These are phyloP conservation scores for Drosophila sechellia DNA, from an alignment of 1,140 invertebrate genomes.

Conservation along the genomic window DNA sequence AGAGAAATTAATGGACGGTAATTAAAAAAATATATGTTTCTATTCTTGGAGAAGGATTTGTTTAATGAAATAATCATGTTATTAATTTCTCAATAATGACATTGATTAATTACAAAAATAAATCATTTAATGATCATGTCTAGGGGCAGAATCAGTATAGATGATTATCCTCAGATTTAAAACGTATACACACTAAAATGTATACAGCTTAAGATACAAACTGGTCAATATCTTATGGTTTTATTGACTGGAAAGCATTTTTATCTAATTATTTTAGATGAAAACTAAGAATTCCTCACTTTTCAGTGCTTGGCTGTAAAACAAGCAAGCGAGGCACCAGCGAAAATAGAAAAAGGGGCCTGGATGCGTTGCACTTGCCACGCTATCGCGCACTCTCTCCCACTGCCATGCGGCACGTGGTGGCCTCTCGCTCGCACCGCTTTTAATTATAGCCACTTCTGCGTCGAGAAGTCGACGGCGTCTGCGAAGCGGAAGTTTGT, in stretches of 20 bases:
- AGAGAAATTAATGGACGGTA: background rate
- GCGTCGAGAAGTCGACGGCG: conserved; percentile 32
- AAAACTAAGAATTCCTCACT: background rate
- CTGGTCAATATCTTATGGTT: too few relatives aligned
- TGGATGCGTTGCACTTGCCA: conserved; percentile 30
- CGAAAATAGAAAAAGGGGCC: conserved; percentile 41
- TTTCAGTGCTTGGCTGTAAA: conserved; percentile 1
- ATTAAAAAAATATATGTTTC: background rate
- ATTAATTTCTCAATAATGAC: too few relatives aligned
- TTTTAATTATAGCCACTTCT: conserved; percentile 69
- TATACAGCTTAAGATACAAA: too few relatives aligned
- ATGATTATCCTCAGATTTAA: too few relatives aligned
- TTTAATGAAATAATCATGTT: too few relatives aligned
- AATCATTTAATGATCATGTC: too few relatives aligned
- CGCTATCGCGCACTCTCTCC: conserved; percentile 1
- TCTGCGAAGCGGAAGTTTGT: conserved; percentile 72
- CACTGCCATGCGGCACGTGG: background rate
- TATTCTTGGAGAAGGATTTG: background rate
- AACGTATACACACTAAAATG: too few relatives aligned
- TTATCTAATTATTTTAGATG: too few relatives aligned
- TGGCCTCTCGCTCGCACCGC: conserved; percentile 5
- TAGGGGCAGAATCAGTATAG: too few relatives aligned
- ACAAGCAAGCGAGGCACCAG: conserved; percentile 6
- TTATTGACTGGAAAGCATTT: too few relatives aligned
- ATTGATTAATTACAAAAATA: too few relatives aligned